Conservation (phyloP, 2,797 vertebrate genomes). For the Siniperca scherzeri region DNA sequence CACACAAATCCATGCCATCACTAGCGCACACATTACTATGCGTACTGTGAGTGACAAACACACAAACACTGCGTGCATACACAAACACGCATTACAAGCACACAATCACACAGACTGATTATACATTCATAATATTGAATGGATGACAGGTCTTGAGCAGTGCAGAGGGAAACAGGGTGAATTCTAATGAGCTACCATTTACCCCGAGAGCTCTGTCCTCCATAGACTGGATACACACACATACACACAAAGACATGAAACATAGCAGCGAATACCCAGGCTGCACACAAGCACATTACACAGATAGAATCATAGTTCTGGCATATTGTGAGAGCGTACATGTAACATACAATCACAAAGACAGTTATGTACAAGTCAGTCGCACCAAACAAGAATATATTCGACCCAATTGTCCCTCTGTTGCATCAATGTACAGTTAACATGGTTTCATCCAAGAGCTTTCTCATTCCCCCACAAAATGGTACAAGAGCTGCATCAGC, state of each 20-base stretch:
- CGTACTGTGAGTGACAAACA: conserved; percentile 74
- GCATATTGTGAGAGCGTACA: not conserved
- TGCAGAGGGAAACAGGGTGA: conserved; percentile 67
- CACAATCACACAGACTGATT: conserved; percentile 76
- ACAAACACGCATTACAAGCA: conserved; percentile 59
- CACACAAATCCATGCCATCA: conserved; percentile 53
- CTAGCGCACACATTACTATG: conserved; percentile 62
- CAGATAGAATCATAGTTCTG: conserved; percentile 34
- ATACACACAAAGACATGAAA: not conserved
- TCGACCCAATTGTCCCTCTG: not conserved
- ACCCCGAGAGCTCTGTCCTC: conserved; percentile 67
- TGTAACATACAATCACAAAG: conserved; percentile 9
- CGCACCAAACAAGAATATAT: not conserved
- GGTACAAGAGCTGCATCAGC: not conserved
- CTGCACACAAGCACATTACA: conserved; percentile 31
- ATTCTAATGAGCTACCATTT: conserved; percentile 80
- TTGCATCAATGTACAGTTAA: not conserved
- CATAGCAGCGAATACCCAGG: conserved; percentile 16
- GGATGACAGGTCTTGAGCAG: conserved; percentile 79
- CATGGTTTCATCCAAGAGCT: not conserved
- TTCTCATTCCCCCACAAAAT: not conserved
- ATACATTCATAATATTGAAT: conserved; percentile 83
- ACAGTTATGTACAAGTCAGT: not conserved
- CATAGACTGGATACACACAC: conserved; percentile 37
- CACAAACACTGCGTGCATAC: conserved; percentile 59